These are phyloP conservation scores for Ophion obscuratus DNA, from an alignment of 2,888 invertebrate species.

Conservation along the genomic window DNA sequence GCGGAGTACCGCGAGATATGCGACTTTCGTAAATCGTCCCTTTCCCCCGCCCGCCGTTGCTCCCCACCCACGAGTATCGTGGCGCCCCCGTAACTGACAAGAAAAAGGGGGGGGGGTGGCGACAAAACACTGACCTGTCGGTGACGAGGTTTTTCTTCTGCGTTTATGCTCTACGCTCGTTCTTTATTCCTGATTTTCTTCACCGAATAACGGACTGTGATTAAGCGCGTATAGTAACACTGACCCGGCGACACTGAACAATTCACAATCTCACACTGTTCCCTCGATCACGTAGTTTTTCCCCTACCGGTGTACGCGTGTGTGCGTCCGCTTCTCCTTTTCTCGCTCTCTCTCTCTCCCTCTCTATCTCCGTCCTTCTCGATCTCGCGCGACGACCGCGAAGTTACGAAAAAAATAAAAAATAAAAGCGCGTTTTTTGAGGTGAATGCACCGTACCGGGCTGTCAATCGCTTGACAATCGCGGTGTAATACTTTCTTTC, in stretches of 20 bases:
- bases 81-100: conserved; percentile 10
- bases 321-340: conserved; percentile 27
- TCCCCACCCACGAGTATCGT: background rate
- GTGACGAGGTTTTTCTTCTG: conserved; percentile 57
- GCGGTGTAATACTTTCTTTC: background rate
- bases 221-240: conserved; percentile 50
- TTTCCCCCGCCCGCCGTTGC: background rate
- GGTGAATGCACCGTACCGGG: conserved; percentile 25
- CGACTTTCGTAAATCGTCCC: conserved; percentile 28
- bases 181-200: conserved; percentile 50
- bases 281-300: conserved; percentile 62
- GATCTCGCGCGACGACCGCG: conserved; percentile 25
- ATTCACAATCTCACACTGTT: conserved; percentile 67
- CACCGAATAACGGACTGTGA: conserved; percentile 48
- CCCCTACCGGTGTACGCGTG: conserved; percentile 57
- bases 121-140: conserved; percentile 68
- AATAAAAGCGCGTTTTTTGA: conserved; percentile 31
- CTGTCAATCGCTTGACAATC: conserved; percentile 2
- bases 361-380: conserved; percentile 38
- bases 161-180: background rate
- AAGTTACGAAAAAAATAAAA: background rate
- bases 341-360: conserved; percentile 40
- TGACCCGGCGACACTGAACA: conserved; percentile 67
- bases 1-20: background rate
- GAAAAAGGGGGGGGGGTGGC: background rate